Evolutionary conservation across 2,797 vertebrate species (phyloP).

Genomic region (Prionace glauca): DNA sequence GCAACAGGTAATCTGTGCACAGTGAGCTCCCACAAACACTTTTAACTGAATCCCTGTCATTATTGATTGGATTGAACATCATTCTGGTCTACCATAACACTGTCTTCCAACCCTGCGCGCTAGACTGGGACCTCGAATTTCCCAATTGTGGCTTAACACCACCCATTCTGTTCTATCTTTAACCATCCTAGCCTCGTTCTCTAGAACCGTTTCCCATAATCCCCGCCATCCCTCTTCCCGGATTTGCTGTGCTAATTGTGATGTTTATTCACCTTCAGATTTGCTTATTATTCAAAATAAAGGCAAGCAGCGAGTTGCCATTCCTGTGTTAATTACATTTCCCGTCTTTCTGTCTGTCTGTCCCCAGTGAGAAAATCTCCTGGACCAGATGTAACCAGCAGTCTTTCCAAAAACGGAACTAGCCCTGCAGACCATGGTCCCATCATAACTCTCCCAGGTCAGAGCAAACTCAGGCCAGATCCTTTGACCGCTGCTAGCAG

Average conservation of each 20-base stretch:
- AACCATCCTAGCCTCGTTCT: not conserved
- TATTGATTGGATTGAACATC: not conserved
- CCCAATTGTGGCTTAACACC: not conserved
- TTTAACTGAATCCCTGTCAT: not conserved
- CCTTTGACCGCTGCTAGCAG: constrained; percentile 51
- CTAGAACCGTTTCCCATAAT: not conserved
- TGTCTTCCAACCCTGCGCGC: not conserved
- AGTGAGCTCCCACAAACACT: not conserved
- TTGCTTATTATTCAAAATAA: not conserved
- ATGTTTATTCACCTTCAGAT: not conserved
- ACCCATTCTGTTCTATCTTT: not conserved
- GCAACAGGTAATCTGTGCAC: not conserved
- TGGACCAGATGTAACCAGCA: constrained; percentile 79
- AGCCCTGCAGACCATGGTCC: constrained; percentile 72
- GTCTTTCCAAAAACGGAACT: constrained; percentile 71
- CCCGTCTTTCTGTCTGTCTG: not conserved
- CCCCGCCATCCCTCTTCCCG: not conserved
- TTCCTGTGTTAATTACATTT: not conserved
- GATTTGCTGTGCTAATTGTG: not conserved
- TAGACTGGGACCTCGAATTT: not conserved
- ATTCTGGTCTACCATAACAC: not conserved
- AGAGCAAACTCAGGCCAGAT: constrained; percentile 64
- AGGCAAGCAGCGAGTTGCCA: not conserved
- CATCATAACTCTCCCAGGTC: constrained; percentile 80
- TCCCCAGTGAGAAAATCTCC: constrained; percentile 74